Evolutionary conservation across 2,113 vertebrate genomes (phyloP).

Genomic region (Limanda limanda): DNA sequence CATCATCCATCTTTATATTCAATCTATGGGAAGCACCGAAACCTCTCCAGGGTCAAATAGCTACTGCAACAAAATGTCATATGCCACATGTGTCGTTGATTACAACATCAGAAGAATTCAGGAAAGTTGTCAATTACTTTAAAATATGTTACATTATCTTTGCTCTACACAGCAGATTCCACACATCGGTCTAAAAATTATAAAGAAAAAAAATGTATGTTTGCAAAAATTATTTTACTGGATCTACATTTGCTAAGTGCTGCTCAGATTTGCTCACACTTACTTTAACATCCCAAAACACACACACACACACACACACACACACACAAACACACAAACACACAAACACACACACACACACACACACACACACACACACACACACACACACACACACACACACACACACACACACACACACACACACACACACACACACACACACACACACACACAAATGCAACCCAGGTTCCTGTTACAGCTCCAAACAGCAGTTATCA

Average conservation of each 20-base stretch:
- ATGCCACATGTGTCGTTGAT: background rate
- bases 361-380: background rate
- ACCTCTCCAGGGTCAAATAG: slow-evolving; percentile 14
- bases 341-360: background rate
- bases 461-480: background rate
- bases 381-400: background rate
- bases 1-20: no score
- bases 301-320: background rate
- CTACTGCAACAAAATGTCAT: background rate
- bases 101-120: slow-evolving; percentile 3
- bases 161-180: slow-evolving; percentile 7
- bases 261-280: slow-evolving; percentile 22
- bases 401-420: background rate
- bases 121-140: background rate
- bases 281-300: slow-evolving; percentile 17
- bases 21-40: slow-evolving; percentile 21
- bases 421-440: background rate
- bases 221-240: slow-evolving; percentile 29
- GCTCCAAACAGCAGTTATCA: slow-evolving; percentile 15
- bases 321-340: background rate
- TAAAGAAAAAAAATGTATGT: slow-evolving; percentile 1
- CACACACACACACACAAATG: background rate
- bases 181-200: background rate
- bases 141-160: background rate
- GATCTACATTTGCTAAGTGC: slow-evolving; percentile 52